A percentile compares a stretch with the other conserved stretches of the same genome.
Conservation (phyloP, 2,888 invertebrate genomes). For the Phaedon cochleariae region DNA sequence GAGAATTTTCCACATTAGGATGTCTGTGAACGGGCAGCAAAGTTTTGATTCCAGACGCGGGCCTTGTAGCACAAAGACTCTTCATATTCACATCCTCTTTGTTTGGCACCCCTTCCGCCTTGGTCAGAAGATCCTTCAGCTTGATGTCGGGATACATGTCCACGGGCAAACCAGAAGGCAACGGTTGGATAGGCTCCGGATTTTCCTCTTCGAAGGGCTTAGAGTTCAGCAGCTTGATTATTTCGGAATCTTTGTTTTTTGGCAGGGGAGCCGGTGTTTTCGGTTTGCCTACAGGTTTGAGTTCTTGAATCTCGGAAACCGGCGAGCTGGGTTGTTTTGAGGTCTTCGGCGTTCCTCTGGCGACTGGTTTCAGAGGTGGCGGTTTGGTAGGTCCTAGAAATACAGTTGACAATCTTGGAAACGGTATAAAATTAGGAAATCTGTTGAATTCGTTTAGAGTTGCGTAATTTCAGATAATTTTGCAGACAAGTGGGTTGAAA, state of each 20-base stretch:
- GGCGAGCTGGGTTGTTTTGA: slow-evolving; percentile 17
- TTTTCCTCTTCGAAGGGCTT: slow-evolving; percentile 48
- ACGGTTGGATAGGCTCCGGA: slow-evolving; percentile 41
- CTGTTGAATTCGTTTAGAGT: no score
- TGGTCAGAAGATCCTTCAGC: slow-evolving; percentile 57
- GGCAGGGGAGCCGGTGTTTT: slow-evolving; percentile 33
- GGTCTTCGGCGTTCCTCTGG: slow-evolving; percentile 25
- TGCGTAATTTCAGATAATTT: no score
- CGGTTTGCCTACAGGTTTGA: slow-evolving; percentile 39
- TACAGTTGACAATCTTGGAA: not conserved
- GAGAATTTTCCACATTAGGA: slow-evolving; percentile 8
- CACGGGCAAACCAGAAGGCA: slow-evolving; percentile 51
- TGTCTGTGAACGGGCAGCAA: slow-evolving; percentile 60
- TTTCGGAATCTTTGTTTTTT: slow-evolving; percentile 55
- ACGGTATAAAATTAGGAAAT: no score
- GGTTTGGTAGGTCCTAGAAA: slow-evolving; percentile 35
- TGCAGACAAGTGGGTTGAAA: no score
- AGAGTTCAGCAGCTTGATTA: slow-evolving; percentile 55
- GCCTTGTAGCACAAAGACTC: slow-evolving; percentile 57
- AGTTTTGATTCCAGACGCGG: slow-evolving; percentile 64
- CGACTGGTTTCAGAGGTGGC: slow-evolving; percentile 30
- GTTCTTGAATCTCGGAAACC: slow-evolving; percentile 36
- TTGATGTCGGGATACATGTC: slow-evolving; percentile 58
- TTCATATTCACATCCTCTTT: slow-evolving; percentile 54
- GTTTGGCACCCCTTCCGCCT: slow-evolving; percentile 56